Evolutionary conservation across 2,888 invertebrate species (phyloP), one percentile per base, ranked within the genome.

Genomic region (Ctenicera cuprea): DNA sequence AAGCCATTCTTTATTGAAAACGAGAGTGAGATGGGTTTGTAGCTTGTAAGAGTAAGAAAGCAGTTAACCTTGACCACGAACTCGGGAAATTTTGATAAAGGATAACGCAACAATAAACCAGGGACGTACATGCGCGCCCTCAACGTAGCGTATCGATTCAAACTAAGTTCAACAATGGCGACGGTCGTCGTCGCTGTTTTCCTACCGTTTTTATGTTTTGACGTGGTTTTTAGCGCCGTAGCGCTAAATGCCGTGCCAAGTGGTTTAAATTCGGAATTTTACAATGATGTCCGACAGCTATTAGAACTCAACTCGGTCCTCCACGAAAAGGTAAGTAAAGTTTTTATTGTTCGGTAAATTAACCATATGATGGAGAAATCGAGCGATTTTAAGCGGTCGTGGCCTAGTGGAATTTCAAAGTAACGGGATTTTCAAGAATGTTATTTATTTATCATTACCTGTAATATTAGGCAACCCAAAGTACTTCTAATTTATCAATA

Each of bases 201-300:
- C 69, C 75, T 80, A 75, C 77, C 82, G 65, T 69, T 81, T 76
- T 78, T 82, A 69, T 78, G 77, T 71, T 78, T 78, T 57, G 81
- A 78, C 33, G 78, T 61, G 50, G 78, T 71, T 76, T 82, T 75
- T 61, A 43, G 75, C 65, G 74, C 71, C 43, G 67, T 75, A 33
- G 68, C 76, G 63, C 63, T 73, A 45, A 69, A 57, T 22, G 45
- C 67, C n/a, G 63, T 71, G 38, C 67, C 71, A n/a, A 41, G 65
- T 20, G 70, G 61, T 37, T 59, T 67, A 54, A 73, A 67, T 66
- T 75, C 77, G 48, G 87, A 87, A 64, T 88, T 90, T 80, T 90
- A 89, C 79, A 88, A 89, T 77, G 89, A 90, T 82, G 88, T 90
- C 52, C 86, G 88, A 76, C 88, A 88, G 71, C 84, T 90, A 45